These are phyloP conservation scores for Hydrozoanthus gracilis DNA, from an alignment of 92 coral and sea anemone genomes.

Conservation along the genomic window DNA sequence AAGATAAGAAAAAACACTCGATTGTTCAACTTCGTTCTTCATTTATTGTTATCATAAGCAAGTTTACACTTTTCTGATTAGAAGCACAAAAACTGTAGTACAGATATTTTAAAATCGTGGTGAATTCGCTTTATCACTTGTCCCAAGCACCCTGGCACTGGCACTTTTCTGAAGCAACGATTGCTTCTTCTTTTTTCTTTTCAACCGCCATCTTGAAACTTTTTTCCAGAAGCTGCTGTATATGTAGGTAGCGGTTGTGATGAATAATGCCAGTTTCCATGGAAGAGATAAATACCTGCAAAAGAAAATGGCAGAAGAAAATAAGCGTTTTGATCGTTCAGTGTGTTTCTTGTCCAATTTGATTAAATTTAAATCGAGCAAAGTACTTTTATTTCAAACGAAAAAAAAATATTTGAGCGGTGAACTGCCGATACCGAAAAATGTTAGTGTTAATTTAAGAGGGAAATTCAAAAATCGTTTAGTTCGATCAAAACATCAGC, in stretches of 20 bases:
- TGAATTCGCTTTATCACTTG: not conserved
- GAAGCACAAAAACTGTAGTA: not conserved
- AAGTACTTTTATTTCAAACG: not conserved
- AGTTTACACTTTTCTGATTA: conserved; percentile 15
- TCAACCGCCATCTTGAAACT: conserved; percentile 17
- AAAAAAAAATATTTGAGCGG: not conserved
- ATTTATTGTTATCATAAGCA: not conserved
- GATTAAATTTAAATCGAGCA: not conserved
- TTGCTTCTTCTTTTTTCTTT: not conserved
- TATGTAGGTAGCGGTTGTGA: not conserved
- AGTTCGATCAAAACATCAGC: not conserved
- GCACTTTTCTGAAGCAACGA: not conserved
- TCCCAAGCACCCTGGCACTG: not conserved
- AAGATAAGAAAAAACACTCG: not conserved
- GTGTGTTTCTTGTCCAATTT: not conserved
- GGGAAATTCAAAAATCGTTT: conserved; percentile 5
- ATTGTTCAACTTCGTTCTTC: not conserved
- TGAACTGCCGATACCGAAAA: not conserved
- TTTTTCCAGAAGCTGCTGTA: not conserved
- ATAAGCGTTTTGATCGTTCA: conserved; percentile 8
- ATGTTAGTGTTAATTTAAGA: not conserved
- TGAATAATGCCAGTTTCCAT: conserved; percentile 14
- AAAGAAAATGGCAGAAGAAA: conserved; percentile 27
- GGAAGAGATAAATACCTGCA: conserved; percentile 16
- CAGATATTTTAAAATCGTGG: not conserved